Evolutionary conservation across 2,888 invertebrate genomes (phyloP).

Genomic region (Melinopterus prodromus): DNA sequence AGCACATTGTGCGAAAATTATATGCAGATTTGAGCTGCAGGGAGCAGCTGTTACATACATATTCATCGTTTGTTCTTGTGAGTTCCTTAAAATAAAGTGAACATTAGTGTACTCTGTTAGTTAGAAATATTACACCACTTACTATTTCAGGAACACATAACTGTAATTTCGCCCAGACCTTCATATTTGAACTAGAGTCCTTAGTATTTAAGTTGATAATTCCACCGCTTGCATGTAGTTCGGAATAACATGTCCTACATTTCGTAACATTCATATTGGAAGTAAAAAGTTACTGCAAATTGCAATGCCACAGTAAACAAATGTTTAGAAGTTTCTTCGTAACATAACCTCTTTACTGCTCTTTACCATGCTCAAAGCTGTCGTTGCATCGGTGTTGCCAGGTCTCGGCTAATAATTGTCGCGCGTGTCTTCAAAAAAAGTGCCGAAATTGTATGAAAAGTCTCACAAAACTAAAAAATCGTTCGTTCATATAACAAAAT

Average conservation of each 20-base stretch:
- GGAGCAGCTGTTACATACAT: slow-evolving; percentile 29
- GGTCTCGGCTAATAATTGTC: no score
- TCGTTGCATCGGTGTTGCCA: no score
- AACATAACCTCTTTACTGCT: no score
- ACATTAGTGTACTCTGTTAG: background rate
- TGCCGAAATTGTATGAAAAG: no score
- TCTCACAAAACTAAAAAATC: no score
- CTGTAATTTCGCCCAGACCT: slow-evolving; percentile 21
- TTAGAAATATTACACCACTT: background rate
- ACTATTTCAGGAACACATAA: slow-evolving; percentile 28
- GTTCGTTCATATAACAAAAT: no score
- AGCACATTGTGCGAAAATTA: slow-evolving; percentile 23
- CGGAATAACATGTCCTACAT: slow-evolving; percentile 25
- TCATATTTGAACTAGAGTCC: slow-evolving; percentile 22
- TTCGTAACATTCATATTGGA: slow-evolving; percentile 25
- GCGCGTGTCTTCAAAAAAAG: no score
- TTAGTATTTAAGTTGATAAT: slow-evolving; percentile 15
- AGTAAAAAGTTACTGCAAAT: background rate
- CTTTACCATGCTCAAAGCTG: no score
- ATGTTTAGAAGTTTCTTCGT: no score
- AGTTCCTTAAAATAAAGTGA: slow-evolving; percentile 27
- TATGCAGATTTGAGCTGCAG: slow-evolving; percentile 28
- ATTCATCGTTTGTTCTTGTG: background rate
- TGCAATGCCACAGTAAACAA: no score
- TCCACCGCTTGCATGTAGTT: slow-evolving; percentile 22